A percentile compares a stretch with the other conserved stretches of the same genome.
phyloP scores from a whole-genome alignment of 2,888 invertebrate genomes.

The Octonoba sinensis region DNA sequence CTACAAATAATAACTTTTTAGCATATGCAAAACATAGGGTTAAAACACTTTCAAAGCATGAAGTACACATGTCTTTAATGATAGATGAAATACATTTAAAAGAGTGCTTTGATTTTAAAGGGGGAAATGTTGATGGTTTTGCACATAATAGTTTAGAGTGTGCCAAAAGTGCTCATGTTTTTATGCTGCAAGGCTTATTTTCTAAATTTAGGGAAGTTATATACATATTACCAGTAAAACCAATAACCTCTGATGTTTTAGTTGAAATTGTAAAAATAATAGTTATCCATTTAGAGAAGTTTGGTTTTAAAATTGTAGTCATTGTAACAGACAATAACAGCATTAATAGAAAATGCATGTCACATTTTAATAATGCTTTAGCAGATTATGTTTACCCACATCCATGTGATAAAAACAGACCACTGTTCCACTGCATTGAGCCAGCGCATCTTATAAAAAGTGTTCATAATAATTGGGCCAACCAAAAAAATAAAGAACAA shows the following conservation, averaged over 20 bases:
- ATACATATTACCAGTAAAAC: conserved; percentile 23
- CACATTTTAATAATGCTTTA: background rate
- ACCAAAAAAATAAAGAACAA: conserved; percentile 6
- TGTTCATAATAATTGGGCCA: conserved; percentile 25
- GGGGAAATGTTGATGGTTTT: conserved; percentile 24
- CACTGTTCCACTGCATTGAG: conserved; percentile 21
- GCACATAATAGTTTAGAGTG: conserved; percentile 8
- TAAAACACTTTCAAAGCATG: background rate
- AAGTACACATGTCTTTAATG: conserved; percentile 18
- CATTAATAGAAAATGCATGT: conserved; percentile 29
- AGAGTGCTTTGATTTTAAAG: conserved; percentile 16
- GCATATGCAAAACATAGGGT: conserved; percentile 10
- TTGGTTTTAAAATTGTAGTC: conserved; percentile 1
- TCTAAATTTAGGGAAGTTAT: conserved; percentile 35
- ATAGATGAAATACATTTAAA: conserved; percentile 32
- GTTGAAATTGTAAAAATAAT: background rate
- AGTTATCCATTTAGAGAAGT: background rate
- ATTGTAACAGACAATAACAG: conserved; percentile 12
- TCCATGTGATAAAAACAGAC: background rate
- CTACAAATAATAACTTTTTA: conserved; percentile 18
- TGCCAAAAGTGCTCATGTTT: conserved; percentile 26
- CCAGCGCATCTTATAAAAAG: conserved; percentile 25
- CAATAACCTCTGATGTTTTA: background rate
- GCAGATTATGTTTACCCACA: background rate
- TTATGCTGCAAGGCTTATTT: conserved; percentile 30